Evolutionary conservation across 2,113 vertebrate genomes (phyloP).

Genomic region (Zapornia atra): DNA sequence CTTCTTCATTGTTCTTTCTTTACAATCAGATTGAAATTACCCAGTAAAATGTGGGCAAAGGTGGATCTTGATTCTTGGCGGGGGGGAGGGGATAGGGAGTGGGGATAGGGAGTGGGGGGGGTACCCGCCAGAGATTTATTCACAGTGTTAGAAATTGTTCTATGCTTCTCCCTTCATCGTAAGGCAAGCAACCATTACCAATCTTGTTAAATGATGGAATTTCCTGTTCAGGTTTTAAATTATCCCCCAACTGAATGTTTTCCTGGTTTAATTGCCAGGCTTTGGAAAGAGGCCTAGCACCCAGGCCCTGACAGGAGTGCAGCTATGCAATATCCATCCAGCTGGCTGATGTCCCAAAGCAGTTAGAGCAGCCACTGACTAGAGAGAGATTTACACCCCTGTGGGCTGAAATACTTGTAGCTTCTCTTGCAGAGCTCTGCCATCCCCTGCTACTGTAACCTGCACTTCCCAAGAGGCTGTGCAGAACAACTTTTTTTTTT

Average conservation of each 20-base stretch:
- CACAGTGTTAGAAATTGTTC: not conserved
- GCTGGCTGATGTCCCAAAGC: conserved; percentile 39
- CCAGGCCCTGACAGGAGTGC: conserved; percentile 42
- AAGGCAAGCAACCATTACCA: not conserved
- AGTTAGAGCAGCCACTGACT: not conserved
- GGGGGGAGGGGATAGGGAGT: too few relatives aligned
- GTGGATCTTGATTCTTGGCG: not conserved
- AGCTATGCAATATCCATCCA: conserved; percentile 22
- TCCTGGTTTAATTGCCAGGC: conserved; percentile 45
- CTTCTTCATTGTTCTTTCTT: not conserved
- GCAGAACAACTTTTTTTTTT: not conserved
- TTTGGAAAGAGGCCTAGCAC: conserved; percentile 38
- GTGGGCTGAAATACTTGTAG: not conserved
- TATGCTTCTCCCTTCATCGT: not conserved
- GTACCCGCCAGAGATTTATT: not conserved
- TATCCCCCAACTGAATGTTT: conserved; percentile 14
- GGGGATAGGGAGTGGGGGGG: too few relatives aligned
- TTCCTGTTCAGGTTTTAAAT: conserved; percentile 56
- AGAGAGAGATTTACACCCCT: conserved; percentile 25
- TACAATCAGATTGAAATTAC: not conserved
- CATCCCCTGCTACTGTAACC: conserved; percentile 4
- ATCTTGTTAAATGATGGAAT: conserved; percentile 22
- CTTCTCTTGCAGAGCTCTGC: not conserved
- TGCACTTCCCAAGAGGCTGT: not conserved
- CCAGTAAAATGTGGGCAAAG: not conserved